phyloP scores from a whole-genome alignment of 2,113 vertebrate species.

The Tetraodon nigroviridis region DNA sequence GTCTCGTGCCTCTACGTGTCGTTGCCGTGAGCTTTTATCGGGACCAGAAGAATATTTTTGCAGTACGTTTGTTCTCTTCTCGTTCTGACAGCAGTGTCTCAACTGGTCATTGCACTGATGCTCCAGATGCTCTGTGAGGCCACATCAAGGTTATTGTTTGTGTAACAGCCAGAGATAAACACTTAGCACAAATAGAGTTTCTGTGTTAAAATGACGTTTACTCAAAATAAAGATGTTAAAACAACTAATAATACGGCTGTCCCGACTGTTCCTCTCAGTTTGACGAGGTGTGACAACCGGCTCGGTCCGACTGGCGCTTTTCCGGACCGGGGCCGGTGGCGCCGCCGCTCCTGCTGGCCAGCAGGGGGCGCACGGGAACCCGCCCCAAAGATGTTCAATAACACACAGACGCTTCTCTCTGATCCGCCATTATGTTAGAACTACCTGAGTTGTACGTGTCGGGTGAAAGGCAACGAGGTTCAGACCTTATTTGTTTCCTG shows the following conservation, averaged over 20 bases:
- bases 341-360: conserved; percentile 6
- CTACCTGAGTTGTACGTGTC: neutral
- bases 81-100: conserved; percentile 57
- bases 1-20: conserved; percentile 47
- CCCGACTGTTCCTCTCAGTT: neutral
- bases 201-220: conserved; percentile 46
- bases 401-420: conserved; percentile 4
- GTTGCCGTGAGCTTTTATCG: neutral
- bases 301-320: neutral
- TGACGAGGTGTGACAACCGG: neutral
- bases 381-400: neutral
- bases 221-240: conserved; percentile 45
- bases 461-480: no score
- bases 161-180: conserved; percentile 63
- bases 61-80: conserved; percentile 54
- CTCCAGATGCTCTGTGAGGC: conserved; percentile 61
- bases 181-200: conserved; percentile 9
- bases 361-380: conserved; percentile 25
- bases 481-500: no score
- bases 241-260: neutral
- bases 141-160: conserved; percentile 62
- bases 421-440: neutral
- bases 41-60: conserved; percentile 68
- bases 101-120: conserved; percentile 72
- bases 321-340: no score